Evolutionary conservation across 2,888 invertebrate genomes (phyloP).

Genomic region (Diarsia brunnea): DNA sequence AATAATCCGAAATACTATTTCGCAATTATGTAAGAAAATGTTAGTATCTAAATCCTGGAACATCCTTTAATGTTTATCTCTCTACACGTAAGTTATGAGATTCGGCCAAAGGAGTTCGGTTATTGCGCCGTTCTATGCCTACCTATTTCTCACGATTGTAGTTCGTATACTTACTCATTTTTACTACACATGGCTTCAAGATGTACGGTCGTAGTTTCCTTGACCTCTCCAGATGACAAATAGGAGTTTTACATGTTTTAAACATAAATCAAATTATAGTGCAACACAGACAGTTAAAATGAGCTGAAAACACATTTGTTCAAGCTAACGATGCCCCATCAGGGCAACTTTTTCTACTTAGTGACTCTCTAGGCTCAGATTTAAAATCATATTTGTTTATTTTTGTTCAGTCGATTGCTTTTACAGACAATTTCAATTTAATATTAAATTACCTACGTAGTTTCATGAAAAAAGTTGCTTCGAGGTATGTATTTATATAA

Average conservation of each 20-base stretch:
- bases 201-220: slow-evolving; percentile 34
- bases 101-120: slow-evolving; percentile 41
- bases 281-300: slow-evolving; percentile 21
- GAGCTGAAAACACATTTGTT: slow-evolving; percentile 46
- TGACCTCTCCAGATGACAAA: slow-evolving; percentile 13
- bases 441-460: slow-evolving; percentile 8
- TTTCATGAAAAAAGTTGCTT: neutral
- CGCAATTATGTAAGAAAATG: slow-evolving; percentile 24
- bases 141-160: slow-evolving; percentile 38
- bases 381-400: slow-evolving; percentile 36
- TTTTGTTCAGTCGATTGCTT: slow-evolving; percentile 24
- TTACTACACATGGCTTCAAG: slow-evolving; percentile 37
- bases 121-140: slow-evolving; percentile 40
- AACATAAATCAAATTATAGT: slow-evolving; percentile 31
- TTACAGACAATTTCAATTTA: slow-evolving; percentile 22
- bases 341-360: slow-evolving; percentile 34
- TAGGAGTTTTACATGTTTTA: slow-evolving; percentile 10
- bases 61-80: slow-evolving; percentile 32
- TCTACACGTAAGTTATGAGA: slow-evolving; percentile 21
- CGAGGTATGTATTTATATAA: neutral
- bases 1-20: slow-evolving; percentile 12
- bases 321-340: slow-evolving; percentile 41
- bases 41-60: slow-evolving; percentile 21
- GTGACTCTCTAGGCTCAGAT: slow-evolving; percentile 33
- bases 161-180: slow-evolving; percentile 32